Base-by-base conservation (phyloP, 2,797 vertebrate genomes). In the Gephyroberyx darwinii region DNA sequence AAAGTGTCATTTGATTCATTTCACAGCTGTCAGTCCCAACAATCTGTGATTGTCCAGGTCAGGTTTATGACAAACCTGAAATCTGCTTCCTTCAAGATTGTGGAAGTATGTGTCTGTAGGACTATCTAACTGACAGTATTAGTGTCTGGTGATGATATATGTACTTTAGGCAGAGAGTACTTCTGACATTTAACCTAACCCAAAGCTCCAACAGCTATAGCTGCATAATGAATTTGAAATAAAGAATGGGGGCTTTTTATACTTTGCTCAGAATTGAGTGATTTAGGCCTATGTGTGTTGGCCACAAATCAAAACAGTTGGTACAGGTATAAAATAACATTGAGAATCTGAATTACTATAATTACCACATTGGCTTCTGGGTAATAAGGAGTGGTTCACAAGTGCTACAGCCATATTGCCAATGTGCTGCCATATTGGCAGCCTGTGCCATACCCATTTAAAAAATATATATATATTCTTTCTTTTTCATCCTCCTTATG, bases 401-500 rank as follows among this genome's bases (percentile, higher is more conserved):
- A n/a, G 45, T 48, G 17, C 8, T 30, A 54, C 22, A 54, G 26
- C 52, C 16, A 5, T 7, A 33, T 8, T 33, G 13, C 5, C 48
- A 60, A 57, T 20, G 59, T 65, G 4, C 31, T 51, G 2, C 45
- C n/a, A 61, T 35, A 33, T 61, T 50, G 6, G 71, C 6, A 30
- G 33, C 30, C 17, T 55, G 5, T 47, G 45, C 30, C 5, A 35
- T 55, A 75, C 33, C 13, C 68, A 4, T 71, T 59, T 76, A 1
- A 26, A 26, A 26, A n/a, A n/a, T 81, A 30, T 33, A 33, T 12
- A 10, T 41, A 10, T 41, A 3, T 69, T 58, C 62, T 64, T 71
- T 58, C 62, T 65, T 35, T 66, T 54, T 39, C 51, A 51, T 70
- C 47, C n/a, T 71, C 26, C 58, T 78, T 55, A 52, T 70, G 85